Evolutionary conservation across 2,797 vertebrate genomes (phyloP).

Genomic region (Neomorphus geoffroyi): DNA sequence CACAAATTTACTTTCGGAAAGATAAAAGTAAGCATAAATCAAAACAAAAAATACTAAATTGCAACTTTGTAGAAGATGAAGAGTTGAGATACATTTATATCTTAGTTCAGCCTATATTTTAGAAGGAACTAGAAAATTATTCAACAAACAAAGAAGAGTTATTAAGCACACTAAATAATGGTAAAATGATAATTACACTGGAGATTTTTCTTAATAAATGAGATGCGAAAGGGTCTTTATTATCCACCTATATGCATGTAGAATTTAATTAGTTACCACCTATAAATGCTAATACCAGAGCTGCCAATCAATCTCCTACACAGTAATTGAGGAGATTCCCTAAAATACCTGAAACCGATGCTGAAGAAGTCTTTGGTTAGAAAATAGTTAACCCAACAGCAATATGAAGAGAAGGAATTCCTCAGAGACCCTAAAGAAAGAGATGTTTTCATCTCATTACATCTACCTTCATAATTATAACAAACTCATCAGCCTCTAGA

Average conservation of each 20-base stretch:
- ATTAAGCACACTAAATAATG: conserved; percentile 46
- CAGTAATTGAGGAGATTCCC: conserved; percentile 11
- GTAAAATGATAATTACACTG: conserved; percentile 51
- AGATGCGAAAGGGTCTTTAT: conserved; percentile 31
- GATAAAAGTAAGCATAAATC: not conserved
- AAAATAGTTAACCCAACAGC: conserved; percentile 77
- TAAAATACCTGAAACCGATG: not conserved
- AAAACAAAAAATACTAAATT: not conserved
- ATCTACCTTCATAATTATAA: conserved; percentile 82
- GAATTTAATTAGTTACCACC: conserved; percentile 60
- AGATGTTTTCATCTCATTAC: conserved; percentile 83
- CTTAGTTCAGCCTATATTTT: not conserved
- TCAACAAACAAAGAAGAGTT: conserved; percentile 3
- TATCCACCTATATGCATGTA: conserved; percentile 11
- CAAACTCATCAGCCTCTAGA: conserved; percentile 81
- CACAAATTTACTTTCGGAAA: not conserved
- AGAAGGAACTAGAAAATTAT: not conserved
- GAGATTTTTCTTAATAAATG: conserved; percentile 56
- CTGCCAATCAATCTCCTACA: conserved; percentile 41
- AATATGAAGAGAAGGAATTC: conserved; percentile 71
- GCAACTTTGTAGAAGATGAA: not conserved
- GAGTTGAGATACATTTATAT: not conserved
- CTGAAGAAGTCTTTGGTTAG: conserved; percentile 65
- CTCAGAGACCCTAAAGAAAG: conserved; percentile 73
- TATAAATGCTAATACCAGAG: conserved; percentile 41